Evolutionary conservation across 2,113 vertebrate genomes (phyloP).

Genomic region (Sinosuthora webbiana): DNA sequence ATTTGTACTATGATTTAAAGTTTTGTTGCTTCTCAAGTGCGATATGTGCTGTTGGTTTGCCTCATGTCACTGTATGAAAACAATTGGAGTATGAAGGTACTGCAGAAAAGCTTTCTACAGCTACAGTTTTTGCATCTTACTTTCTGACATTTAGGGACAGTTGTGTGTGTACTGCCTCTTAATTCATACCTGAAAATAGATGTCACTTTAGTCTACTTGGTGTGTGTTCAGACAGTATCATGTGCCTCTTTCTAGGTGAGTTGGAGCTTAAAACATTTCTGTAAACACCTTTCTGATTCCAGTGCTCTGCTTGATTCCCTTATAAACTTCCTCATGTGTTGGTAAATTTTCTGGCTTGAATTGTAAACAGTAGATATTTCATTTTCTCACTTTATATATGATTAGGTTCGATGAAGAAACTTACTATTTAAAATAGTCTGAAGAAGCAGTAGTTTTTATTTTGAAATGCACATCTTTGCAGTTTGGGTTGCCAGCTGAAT

Average conservation of each 20-base stretch:
- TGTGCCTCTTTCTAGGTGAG: neutral
- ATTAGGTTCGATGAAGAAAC: neutral
- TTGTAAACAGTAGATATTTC: neutral
- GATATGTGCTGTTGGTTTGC: neutral
- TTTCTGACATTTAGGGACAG: neutral
- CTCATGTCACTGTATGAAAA: neutral
- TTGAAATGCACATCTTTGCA: neutral
- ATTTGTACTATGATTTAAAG: neutral
- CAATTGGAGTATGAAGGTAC: fast-evolving
- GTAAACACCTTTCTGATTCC: neutral
- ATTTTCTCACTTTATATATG: neutral
- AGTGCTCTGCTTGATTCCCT: neutral
- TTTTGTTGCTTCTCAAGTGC: neutral
- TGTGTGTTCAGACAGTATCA: neutral
- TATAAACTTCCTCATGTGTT: neutral
- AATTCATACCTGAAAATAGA: neutral
- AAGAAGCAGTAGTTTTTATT: neutral
- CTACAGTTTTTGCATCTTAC: neutral
- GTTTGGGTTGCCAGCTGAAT: neutral
- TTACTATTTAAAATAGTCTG: neutral
- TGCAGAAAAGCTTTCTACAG: neutral
- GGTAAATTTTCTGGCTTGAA: neutral
- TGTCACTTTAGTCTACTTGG: neutral
- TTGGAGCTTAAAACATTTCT: neutral
- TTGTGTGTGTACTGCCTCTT: neutral